phyloP scores from a whole-genome alignment of 2,888 invertebrate species.

The Drosophila pullipes region DNA sequence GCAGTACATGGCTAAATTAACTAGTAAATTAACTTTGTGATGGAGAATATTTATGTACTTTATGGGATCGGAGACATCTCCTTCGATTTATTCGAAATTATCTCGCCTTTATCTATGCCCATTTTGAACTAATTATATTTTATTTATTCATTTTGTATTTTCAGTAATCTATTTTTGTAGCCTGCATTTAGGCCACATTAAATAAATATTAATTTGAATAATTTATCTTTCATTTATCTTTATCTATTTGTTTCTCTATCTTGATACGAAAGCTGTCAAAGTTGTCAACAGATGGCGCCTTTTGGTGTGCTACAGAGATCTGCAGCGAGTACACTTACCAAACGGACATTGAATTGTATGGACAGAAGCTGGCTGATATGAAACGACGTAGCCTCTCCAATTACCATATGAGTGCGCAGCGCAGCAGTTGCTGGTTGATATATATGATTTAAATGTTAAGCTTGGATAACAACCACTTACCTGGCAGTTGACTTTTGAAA shows the following conservation, averaged over 20 bases:
- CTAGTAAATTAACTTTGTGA: too few species aligned
- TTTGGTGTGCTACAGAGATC: too few species aligned
- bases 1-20: background rate
- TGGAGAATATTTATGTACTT: background rate
- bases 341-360: background rate
- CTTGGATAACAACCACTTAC: background rate
- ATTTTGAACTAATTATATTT: background rate
- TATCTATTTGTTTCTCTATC: too few species aligned
- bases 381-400: background rate
- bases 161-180: background rate
- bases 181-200: rapidly evolving
- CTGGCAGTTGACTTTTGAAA: background rate
- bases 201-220: background rate
- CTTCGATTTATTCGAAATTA: background rate
- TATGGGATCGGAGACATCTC: background rate
- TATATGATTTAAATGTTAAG: background rate
- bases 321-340: background rate
- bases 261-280: background rate
- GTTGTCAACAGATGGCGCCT: background rate
- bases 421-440: background rate
- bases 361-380: conserved; percentile 7
- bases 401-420: background rate
- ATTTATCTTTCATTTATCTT: background rate
- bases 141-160: background rate
- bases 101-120: background rate